A percentile compares a stretch with the other conserved stretches of the same genome.
Conservation (phyloP, 2,797 vertebrate genomes). For the Hippoglossus hippoglossus region DNA sequence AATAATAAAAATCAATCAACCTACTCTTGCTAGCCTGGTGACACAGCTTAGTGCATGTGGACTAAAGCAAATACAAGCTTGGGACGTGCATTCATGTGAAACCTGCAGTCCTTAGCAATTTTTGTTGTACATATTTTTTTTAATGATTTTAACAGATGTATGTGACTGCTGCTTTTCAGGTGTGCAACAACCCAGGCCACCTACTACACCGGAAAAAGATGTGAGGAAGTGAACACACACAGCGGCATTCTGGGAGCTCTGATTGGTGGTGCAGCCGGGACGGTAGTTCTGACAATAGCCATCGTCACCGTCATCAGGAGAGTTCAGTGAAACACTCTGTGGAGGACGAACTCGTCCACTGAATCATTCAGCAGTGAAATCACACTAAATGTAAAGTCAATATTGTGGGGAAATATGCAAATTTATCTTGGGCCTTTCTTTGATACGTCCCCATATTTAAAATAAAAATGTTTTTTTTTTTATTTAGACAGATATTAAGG, state of each 20-base stretch:
- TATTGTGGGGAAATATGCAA: background rate
- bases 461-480: no score
- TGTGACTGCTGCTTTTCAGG: conserved; percentile 68
- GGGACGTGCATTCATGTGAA: background rate
- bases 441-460: background rate
- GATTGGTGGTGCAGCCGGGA: conserved; percentile 79
- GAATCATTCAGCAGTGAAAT: background rate
- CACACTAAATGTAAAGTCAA: background rate
- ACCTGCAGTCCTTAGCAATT: background rate
- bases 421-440: background rate
- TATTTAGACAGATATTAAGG: no score
- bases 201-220: conserved; percentile 85
- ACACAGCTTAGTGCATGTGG: background rate
- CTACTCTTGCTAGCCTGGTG: no score
- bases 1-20: no score
- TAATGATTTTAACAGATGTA: background rate
- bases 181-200: conserved; percentile 84
- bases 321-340: conserved; percentile 35
- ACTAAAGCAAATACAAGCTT: background rate
- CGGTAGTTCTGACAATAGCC: conserved; percentile 75
- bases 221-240: conserved; percentile 82
- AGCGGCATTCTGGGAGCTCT: conserved; percentile 81
- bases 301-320: conserved; percentile 77
- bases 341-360: background rate
- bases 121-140: background rate